phyloP scores from a whole-genome alignment of 35 echinoderm and acorn worm species.

The Lytechinus pictus region DNA sequence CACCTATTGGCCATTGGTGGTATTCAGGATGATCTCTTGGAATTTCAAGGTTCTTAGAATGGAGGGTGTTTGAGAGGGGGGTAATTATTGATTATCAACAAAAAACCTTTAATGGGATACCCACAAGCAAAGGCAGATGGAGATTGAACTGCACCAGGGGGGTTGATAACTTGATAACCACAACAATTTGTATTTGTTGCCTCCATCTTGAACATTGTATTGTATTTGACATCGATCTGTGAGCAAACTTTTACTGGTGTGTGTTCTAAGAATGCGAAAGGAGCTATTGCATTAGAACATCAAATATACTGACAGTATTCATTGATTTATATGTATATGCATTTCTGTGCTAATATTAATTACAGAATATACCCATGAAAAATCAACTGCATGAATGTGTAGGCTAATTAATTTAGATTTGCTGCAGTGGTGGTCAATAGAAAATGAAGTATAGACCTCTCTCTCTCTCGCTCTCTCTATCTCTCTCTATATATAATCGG shows the following conservation, averaged over 20 bases:
- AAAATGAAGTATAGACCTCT: no score
- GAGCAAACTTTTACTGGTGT: not conserved
- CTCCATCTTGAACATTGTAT: not conserved
- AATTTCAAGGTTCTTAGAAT: not conserved
- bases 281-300: not conserved
- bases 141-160: not conserved
- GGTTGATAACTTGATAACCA: not conserved
- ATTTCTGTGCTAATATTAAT: no score
- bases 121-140: no score
- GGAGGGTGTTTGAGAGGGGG: not conserved
- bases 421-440: no score
- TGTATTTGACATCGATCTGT: not conserved
- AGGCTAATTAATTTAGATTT: no score
- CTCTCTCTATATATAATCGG: no score
- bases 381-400: no score
- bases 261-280: no score
- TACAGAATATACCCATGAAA: no score
- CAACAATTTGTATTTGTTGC: not conserved
- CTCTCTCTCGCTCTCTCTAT: no score
- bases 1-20: not conserved
- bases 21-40: not conserved
- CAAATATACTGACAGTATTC: not conserved
- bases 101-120: not conserved
- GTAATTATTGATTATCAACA: not conserved
- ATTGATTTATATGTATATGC: not conserved